Base-by-base conservation (phyloP, 30 jellyfish, hydroid and myxozoan species). In the Nemopilema nomurai region DNA sequence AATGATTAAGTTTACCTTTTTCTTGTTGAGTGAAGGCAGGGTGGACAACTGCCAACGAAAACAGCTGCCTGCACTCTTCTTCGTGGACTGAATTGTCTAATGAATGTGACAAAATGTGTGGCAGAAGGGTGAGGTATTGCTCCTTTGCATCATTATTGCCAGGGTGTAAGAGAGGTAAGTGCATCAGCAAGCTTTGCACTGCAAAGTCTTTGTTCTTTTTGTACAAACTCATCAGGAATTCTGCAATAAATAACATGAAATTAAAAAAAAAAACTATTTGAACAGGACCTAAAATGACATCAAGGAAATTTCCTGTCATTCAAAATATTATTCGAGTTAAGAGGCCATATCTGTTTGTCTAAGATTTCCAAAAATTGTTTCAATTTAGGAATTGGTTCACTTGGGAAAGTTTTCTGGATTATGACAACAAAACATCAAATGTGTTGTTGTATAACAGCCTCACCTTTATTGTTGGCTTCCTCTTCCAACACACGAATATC, bases 11-110 rank as follows among this genome's bases (percentile, higher is more conserved):
- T 16, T 90, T 89, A 74, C 79, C 73, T 13, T 96, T 88, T n/a
- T 90, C 99, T 71, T 84, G 97, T 9, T 96, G 97, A 0, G 93
- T 97, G 67, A 94, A 94, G 8, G 99, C 99, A 24, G 99, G 99
- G 62, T 94, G 99, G 28, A 94, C 99, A 8, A 86, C 73, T 20
- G 97, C 99, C 32, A 94, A 76, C 1, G 97, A 89, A 65, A 94
- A 78, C 77, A 94, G 85, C 72, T 94, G 99, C 74, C 97, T 89
- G 92, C 99, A 94, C 69, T 94, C 99, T 51, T 94, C 99, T 71
- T 94, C 97, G 65, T 90, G 99, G 51, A 94, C 90, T 19, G 97
- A 89, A 30, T 94, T 77, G 50, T 94, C 99, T 49, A 89, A 92
- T 27, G 99, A 94, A 65, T 94, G 99, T 49, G 99, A 89, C 30